Conservation (phyloP, 1,140 invertebrate genomes). For the Lamellibrachia luymesi region DNA sequence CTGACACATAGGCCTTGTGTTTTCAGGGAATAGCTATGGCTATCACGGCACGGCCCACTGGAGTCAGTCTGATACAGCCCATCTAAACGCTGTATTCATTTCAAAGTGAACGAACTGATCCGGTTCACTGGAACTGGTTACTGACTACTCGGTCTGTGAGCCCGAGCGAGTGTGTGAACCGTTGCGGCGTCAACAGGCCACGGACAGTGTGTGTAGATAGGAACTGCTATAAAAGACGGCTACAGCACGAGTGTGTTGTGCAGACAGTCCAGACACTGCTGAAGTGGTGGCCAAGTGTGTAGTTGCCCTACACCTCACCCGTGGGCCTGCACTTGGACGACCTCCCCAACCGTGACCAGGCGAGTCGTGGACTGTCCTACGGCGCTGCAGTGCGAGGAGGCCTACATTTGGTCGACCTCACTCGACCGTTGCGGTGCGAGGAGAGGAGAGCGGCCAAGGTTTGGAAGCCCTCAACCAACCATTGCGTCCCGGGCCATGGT, state of each 20-base stretch:
- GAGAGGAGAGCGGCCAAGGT: too few relatives aligned
- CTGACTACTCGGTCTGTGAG: not conserved
- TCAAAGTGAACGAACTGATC: not conserved
- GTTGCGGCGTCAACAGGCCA: not conserved
- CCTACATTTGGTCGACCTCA: too few relatives aligned
- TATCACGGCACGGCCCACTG: not conserved
- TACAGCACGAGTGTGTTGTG: not conserved
- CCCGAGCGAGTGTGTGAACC: not conserved
- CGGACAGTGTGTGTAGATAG: not conserved
- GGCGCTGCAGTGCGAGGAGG: too few relatives aligned
- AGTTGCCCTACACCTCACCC: not conserved
- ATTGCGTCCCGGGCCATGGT: not conserved
- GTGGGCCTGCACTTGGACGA: not conserved
- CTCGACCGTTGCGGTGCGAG: too few relatives aligned
- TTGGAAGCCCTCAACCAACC: too few relatives aligned
- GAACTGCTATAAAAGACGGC: not conserved
- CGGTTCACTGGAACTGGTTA: not conserved
- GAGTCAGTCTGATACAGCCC: not conserved
- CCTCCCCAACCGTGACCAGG: too few relatives aligned
- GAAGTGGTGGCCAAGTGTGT: not conserved
- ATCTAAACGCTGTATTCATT: not conserved
- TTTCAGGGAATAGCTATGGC: not conserved
- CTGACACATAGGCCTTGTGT: not conserved
- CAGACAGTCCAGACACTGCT: not conserved
- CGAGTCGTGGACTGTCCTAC: too few relatives aligned